A percentile compares a stretch with the other conserved stretches of the same genome.
Conservation (phyloP, 2,797 vertebrate species). For the Periophthalmus magnuspinnatus region DNA sequence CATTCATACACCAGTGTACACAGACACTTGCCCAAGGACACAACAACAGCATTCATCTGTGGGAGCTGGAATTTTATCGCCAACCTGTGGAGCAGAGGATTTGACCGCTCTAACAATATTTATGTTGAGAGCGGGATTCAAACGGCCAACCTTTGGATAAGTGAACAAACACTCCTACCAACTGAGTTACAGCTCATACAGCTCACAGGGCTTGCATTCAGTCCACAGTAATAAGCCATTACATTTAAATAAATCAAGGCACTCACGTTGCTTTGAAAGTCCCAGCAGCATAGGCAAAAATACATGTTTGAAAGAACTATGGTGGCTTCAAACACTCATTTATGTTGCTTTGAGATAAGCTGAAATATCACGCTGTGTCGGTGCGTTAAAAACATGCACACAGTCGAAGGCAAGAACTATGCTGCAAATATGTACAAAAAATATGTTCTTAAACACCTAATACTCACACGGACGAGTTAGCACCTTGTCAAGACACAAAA, state of each 20-base stretch:
- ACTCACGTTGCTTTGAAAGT: neutral
- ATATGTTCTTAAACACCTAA: neutral
- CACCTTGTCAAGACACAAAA: constrained; percentile 9
- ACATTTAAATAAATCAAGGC: neutral
- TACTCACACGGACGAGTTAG: constrained; percentile 11
- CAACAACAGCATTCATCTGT: no score
- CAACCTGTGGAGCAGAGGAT: no score
- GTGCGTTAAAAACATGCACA: neutral
- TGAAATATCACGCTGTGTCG: constrained; percentile 8
- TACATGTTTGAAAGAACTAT: neutral
- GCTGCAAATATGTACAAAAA: constrained; percentile 26
- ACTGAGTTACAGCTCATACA: no score
- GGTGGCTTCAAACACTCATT: constrained; percentile 5
- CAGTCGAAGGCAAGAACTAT: neutral
- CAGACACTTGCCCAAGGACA: no score
- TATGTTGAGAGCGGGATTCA: no score
- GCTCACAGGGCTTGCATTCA: neutral
- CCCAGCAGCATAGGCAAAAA: neutral
- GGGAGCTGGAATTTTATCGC: no score
- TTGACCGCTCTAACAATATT: no score
- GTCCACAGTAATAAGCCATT: neutral
- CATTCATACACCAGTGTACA: no score
- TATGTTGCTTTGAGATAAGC: constrained; percentile 13
- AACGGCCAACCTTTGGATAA: no score
- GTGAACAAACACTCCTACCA: no score